A percentile compares a stretch with the other conserved stretches of the same genome.
phyloP scores from a whole-genome alignment of 2,113 vertebrate genomes.

The Lathamus discolor region DNA sequence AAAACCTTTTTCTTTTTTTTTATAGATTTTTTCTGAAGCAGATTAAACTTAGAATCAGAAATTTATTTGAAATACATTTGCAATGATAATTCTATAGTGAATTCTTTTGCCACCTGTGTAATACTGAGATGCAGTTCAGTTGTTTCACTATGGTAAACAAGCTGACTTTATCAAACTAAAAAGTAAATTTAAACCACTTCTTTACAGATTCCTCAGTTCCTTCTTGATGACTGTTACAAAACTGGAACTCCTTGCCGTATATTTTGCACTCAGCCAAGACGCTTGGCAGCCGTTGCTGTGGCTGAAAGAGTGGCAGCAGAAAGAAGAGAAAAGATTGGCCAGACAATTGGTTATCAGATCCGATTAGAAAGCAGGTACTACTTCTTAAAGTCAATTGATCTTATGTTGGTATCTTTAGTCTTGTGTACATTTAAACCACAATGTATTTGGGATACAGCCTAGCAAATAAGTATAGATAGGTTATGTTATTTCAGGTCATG shows the following conservation, averaged over 20 bases:
- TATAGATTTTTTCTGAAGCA: background rate
- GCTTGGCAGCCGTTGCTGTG: conserved; percentile 89
- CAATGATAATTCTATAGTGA: background rate
- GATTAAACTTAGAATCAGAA: background rate
- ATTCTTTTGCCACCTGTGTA: background rate
- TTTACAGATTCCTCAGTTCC: conserved; percentile 93
- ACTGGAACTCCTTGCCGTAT: conserved; percentile 87
- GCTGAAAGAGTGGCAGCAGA: conserved; percentile 95
- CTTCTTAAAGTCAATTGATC: background rate
- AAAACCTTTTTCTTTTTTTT: background rate
- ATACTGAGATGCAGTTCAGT: background rate
- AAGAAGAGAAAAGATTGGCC: conserved; percentile 89
- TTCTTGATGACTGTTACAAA: conserved; percentile 88
- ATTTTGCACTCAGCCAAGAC: conserved; percentile 94
- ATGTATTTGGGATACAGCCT: background rate
- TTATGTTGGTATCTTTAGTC: background rate
- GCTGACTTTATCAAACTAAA: background rate
- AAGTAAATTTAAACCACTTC: background rate
- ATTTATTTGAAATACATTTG: background rate
- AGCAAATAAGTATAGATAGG: background rate
- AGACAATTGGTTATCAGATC: conserved; percentile 93
- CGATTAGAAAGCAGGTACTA: conserved; percentile 93
- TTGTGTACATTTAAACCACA: background rate
- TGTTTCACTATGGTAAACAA: background rate
- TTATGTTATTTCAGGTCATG: background rate